Conservation (phyloP, 2,113 vertebrate species). For the Pseudopodoces humilis region DNA sequence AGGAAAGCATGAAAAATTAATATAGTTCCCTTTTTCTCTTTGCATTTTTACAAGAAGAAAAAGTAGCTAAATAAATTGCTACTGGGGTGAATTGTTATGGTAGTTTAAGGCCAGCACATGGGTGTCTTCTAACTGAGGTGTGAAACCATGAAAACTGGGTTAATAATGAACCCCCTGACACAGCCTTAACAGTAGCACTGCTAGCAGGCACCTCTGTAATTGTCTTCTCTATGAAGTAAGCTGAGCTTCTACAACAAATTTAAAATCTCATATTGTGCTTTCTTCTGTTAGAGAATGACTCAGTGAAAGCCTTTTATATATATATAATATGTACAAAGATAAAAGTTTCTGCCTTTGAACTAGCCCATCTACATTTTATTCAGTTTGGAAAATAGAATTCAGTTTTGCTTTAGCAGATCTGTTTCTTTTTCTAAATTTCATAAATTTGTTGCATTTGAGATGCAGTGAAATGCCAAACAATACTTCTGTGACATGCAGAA, state of each 20-base stretch:
- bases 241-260: neutral
- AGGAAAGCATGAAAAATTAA: neutral
- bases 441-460: neutral
- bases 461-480: neutral
- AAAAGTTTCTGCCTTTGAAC: neutral
- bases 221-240: neutral
- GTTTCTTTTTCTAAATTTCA: neutral
- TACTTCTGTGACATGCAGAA: neutral
- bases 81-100: neutral
- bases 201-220: slow-evolving; percentile 32
- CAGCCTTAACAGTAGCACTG: neutral
- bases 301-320: neutral
- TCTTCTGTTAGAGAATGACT: slow-evolving; percentile 9
- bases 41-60: neutral
- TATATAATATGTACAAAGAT: neutral
- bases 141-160: slow-evolving; percentile 26
- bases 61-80: slow-evolving; percentile 2
- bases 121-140: neutral
- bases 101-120: neutral
- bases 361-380: neutral
- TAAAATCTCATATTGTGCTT: neutral
- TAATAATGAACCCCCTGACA: neutral
- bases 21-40: neutral
- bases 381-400: neutral
- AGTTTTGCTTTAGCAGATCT: neutral